These are phyloP conservation scores for Recurvirostra avosetta DNA, from an alignment of 2,113 vertebrate genomes.

Conservation along the genomic window DNA sequence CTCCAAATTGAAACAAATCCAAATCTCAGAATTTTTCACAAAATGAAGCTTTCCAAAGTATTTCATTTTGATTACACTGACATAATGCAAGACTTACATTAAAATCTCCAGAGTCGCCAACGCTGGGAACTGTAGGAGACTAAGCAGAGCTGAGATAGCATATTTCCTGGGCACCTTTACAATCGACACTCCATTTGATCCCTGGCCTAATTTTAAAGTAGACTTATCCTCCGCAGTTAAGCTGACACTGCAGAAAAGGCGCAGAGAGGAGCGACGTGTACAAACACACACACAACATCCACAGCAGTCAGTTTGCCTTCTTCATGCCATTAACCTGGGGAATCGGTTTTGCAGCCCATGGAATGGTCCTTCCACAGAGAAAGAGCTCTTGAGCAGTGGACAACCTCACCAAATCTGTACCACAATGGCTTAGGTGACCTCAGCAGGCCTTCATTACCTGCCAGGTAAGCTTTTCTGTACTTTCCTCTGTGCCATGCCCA, in stretches of 20 bases:
- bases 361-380: background rate
- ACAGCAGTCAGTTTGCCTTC: background rate
- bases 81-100: background rate
- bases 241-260: background rate
- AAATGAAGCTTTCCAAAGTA: background rate
- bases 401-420: background rate
- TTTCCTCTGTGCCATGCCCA: background rate
- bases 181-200: background rate
- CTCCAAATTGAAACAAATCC: constrained; percentile 40
- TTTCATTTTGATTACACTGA: background rate
- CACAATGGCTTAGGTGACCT: background rate
- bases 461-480: background rate
- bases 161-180: background rate
- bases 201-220: background rate
- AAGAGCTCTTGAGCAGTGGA: background rate
- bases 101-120: background rate
- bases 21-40: background rate
- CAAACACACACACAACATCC: background rate
- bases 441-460: background rate
- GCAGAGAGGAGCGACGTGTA: accelerated
- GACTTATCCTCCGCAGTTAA: background rate
- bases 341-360: background rate
- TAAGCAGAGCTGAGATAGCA: background rate
- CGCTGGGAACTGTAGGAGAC: background rate
- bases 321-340: background rate